A percentile compares a stretch with the other conserved stretches of the same genome.
These are phyloP conservation scores for Microcaecilia unicolor DNA, from an alignment of 2,797 vertebrate species.

Conservation along the genomic window DNA sequence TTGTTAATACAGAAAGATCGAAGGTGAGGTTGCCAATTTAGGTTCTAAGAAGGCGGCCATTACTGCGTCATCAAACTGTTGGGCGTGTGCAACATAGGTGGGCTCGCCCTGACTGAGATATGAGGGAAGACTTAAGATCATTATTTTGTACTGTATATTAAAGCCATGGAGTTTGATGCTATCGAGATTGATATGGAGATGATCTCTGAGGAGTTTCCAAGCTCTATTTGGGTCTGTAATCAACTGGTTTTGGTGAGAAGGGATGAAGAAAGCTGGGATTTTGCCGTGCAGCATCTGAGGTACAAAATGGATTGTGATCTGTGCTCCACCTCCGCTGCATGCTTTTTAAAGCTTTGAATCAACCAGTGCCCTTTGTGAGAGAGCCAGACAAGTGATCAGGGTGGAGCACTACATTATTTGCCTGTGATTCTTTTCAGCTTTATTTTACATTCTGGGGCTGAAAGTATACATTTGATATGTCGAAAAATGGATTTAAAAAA, in stretches of 20 bases:
- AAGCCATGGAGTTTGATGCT: neutral
- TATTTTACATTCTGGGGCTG: neutral
- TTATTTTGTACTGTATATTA: too few species aligned
- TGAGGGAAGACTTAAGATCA: too few species aligned
- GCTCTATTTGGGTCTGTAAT: neutral
- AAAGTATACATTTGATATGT: accelerated
- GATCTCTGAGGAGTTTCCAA: neutral
- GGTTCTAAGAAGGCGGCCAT: neutral
- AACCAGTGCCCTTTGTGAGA: too few species aligned
- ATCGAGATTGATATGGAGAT: neutral
- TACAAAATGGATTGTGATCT: too few species aligned
- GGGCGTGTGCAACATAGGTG: too few species aligned
- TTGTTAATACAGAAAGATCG: neutral
- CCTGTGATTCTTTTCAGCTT: accelerated
- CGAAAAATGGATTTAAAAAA: conserved; percentile 7
- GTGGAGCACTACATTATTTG: too few species aligned
- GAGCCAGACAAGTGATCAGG: too few species aligned
- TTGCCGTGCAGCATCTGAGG: too few species aligned
- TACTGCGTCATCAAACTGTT: neutral
- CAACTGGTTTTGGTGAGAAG: neutral
- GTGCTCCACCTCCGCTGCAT: neutral
- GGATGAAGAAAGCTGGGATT: neutral
- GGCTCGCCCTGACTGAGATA: too few species aligned
- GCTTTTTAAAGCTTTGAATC: neutral
- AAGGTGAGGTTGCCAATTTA: too few species aligned